Evolutionary conservation across 2,797 vertebrate species (phyloP).

Genomic region (Catamblyrhynchus diadema): DNA sequence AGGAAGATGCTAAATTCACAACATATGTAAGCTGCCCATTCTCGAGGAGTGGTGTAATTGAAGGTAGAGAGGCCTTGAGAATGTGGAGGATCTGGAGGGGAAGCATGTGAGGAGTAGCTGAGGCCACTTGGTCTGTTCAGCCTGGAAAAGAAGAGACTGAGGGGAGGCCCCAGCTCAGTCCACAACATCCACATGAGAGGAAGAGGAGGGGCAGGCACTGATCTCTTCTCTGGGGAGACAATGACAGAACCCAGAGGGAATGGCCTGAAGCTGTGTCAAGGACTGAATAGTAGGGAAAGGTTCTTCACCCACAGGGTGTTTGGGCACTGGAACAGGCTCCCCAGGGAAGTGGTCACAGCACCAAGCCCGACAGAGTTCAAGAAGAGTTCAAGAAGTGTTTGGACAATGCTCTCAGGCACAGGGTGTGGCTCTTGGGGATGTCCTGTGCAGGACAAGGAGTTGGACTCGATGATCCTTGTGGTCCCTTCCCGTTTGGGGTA

Average conservation of each 20-base stretch:
- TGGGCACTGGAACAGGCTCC: neutral
- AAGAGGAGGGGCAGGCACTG: neutral
- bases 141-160: neutral
- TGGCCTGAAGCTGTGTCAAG: too few relatives aligned
- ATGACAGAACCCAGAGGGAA: neutral
- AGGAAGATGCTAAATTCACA: neutral
- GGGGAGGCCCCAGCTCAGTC: neutral
- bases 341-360: neutral
- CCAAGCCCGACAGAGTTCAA: neutral
- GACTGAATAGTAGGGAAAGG: neutral
- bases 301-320: neutral
- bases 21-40: neutral
- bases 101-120: too few relatives aligned
- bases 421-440: neutral
- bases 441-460: neutral
- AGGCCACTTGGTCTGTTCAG: neutral
- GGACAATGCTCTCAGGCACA: neutral
- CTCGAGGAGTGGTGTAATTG: rapidly evolving
- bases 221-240: neutral
- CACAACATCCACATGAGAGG: neutral
- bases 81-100: neutral
- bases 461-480: neutral
- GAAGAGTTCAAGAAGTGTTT: neutral
- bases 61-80: neutral
- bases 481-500: rapidly evolving